Base-by-base conservation (phyloP, 2,113 vertebrate genomes). In the Colinus virginianus region DNA sequence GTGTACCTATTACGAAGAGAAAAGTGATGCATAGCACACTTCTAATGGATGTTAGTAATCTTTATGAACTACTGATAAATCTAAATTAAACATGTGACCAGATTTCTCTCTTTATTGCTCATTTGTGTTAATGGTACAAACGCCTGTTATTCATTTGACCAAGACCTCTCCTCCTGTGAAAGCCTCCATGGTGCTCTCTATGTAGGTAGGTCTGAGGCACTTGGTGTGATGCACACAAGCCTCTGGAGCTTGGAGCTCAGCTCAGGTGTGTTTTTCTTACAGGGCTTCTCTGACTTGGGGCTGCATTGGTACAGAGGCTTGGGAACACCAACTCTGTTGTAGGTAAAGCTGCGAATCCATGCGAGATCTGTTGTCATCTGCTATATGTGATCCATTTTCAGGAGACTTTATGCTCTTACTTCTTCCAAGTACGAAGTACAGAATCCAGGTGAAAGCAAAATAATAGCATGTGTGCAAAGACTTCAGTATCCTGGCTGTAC, bases 401-500 rank as follows among this genome's bases (percentile, higher is more conserved):
- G 48, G 56, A 25, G 28, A 13, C 46, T 87, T 90, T 69, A 48
- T 66, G 90, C 32, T 79, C 40, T 3, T 15, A 1, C 11, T 25
- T 74, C 40, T 62, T 80, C 9, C 9, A 64, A 49, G 6, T n/a
- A 32, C 12, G 25, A 34, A 17, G 3, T 38, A 49, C 38, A 53
- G 61, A 84, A 43, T 64, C 42, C 9, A 22, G 38, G 14, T 55
- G n/a, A 15, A 83, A 89, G 55, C 74, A 68, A 43, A 66, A 2
- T 49, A 40, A 62, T 62, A 1, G 23, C 5, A 0, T 7, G 2
- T 1, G 1, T 0, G 18, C 48, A 64, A 26, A 51, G 20, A 7
- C 30, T 55, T 45, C 12, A 32, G 26, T 38, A 7, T 18, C 3
- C 18, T 63, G 18, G 22, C 53, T 84, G 51, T 71, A 51, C 55